Conservation (phyloP, 2,113 vertebrate species). For the Tychaedon coryphoeus region DNA sequence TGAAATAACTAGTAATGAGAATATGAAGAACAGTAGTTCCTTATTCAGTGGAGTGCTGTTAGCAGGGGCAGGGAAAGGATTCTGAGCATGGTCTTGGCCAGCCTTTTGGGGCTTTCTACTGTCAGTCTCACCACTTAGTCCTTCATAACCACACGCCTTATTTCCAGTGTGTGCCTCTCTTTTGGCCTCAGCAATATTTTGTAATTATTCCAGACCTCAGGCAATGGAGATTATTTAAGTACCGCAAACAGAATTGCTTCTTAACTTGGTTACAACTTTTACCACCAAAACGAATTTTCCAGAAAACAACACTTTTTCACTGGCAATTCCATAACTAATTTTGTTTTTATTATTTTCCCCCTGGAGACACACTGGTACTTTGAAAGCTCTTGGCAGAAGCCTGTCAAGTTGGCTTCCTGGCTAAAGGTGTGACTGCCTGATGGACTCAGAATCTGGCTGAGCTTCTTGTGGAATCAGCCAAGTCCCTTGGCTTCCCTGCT, state of each 20-base stretch:
- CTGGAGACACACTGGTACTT: neutral
- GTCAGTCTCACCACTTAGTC: neutral
- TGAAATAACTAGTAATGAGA: neutral
- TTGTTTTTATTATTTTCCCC: neutral
- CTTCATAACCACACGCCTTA: neutral
- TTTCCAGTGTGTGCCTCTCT: neutral
- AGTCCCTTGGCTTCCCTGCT: neutral
- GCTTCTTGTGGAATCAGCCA: neutral
- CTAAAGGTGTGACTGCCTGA: neutral
- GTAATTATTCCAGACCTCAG: neutral
- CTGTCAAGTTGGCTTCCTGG: neutral
- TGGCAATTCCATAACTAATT: neutral
- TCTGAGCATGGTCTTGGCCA: neutral
- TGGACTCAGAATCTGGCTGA: neutral
- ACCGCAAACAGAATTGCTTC: neutral
- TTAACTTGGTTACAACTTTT: conserved; percentile 24
- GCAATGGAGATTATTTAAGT: neutral
- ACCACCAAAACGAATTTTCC: conserved; percentile 9
- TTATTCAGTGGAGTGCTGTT: neutral
- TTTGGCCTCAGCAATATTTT: neutral
- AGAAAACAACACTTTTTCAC: neutral
- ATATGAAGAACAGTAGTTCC: neutral
- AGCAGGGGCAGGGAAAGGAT: neutral
- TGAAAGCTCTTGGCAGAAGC: neutral
- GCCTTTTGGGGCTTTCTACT: neutral